Conservation (phyloP, 2,113 vertebrate genomes). For the Xenus cinereus region DNA sequence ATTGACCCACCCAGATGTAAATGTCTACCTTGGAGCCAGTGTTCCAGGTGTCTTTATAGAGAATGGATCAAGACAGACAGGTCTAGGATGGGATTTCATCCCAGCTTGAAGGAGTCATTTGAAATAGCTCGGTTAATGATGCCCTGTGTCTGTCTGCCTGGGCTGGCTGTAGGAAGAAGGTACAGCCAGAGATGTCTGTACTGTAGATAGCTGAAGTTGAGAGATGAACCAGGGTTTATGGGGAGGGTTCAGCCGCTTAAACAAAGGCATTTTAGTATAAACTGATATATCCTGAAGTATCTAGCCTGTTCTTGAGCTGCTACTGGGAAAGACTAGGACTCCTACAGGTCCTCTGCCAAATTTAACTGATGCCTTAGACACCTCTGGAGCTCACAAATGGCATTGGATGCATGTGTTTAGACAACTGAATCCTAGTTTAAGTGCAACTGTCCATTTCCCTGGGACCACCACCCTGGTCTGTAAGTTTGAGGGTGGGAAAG, state of each 20-base stretch:
- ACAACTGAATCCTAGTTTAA: background rate
- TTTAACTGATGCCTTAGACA: background rate
- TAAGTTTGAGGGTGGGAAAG: background rate
- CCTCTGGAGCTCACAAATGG: background rate
- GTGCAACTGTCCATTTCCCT: background rate
- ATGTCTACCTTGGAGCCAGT: background rate
- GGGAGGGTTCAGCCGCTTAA: background rate
- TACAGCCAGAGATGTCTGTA: background rate
- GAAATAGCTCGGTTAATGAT: background rate
- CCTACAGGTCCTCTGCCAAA: background rate
- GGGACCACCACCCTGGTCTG: background rate
- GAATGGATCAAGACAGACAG: background rate
- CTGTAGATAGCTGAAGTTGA: background rate
- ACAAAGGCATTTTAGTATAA: background rate
- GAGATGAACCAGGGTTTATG: background rate
- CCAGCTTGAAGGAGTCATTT: background rate
- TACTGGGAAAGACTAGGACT: background rate
- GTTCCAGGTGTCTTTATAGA: background rate
- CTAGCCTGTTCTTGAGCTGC: background rate
- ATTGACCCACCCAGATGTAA: background rate
- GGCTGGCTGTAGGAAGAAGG: background rate
- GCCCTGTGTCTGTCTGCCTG: background rate
- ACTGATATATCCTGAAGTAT: background rate
- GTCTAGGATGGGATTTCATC: background rate
- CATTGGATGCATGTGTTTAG: background rate